Percentiles rank a stretch among this genome's conserved stretches.
These are phyloP conservation scores for Coleophora deauratella DNA, from an alignment of 2,888 invertebrate genomes.

Conservation along the genomic window DNA sequence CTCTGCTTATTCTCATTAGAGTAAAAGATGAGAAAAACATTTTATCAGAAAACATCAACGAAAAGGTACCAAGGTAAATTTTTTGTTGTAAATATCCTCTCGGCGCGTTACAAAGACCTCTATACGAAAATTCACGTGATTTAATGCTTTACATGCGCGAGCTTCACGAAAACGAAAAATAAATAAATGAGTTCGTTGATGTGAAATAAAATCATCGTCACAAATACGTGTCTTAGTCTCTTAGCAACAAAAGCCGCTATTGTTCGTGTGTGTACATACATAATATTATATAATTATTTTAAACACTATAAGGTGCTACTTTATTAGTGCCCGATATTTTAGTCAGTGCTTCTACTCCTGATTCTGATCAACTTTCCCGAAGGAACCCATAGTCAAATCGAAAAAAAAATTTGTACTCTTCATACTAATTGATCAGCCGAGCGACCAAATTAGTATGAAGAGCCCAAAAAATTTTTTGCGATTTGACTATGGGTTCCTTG, in stretches of 20 bases:
- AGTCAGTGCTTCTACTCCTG: too few relatives aligned
- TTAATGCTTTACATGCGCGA: constrained; percentile 55
- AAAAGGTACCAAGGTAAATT: constrained; percentile 23
- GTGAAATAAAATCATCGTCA: constrained; percentile 58
- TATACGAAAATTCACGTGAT: constrained; percentile 41
- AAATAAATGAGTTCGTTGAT: constrained; percentile 62
- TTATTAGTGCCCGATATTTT: too few relatives aligned
- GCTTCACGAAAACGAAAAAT: constrained; percentile 51
- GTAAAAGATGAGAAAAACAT: constrained; percentile 47
- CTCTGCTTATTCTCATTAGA: constrained; percentile 52
- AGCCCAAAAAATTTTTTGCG: too few relatives aligned
- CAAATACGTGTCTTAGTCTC: constrained; percentile 57
- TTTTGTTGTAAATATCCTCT: constrained; percentile 38
- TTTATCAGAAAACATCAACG: constrained; percentile 46
- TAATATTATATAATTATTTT: constrained; percentile 42
- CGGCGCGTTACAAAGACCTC: constrained; percentile 28
- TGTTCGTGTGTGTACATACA: constrained; percentile 53
- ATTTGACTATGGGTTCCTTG: too few relatives aligned
- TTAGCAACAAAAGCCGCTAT: constrained; percentile 52
- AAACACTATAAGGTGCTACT: constrained; percentile 53
- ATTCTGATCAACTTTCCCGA: too few relatives aligned
- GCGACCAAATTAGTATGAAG: too few relatives aligned
- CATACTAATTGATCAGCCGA: too few relatives aligned
- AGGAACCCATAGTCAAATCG: too few relatives aligned
- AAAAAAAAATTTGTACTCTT: too few relatives aligned